Base-by-base conservation (phyloP, 2,888 invertebrate genomes). In the Parthenolecanium corni region DNA sequence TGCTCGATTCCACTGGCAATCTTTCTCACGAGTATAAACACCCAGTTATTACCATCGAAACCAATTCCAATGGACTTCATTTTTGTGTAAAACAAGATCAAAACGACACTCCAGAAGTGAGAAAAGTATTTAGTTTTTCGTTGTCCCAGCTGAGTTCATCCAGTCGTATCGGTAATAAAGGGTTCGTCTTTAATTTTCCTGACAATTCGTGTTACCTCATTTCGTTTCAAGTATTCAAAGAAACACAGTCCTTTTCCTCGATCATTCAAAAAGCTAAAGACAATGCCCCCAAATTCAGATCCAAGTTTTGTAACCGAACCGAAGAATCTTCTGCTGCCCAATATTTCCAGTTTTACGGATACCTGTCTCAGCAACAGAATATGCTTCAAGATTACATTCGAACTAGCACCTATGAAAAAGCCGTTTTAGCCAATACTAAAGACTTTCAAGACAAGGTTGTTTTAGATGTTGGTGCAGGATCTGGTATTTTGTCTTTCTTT, bases 301-400 rank as follows among this genome's bases (percentile, higher is more conserved):
- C 63, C 3, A 63, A 63, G 47, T 96, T 97, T 75, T 88, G 91
- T 62, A 89, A 93, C 70, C 82, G 97, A 72, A 98, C 97, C 23
- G 97, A 98, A 74, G 94, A 96, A 74, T 91, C 95, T 2, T 97
- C 97, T 62, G 97, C 97, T 66, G 88, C 89, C 76, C 97, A 98
- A 76, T 98, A 98, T 80, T 97, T 97, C 74, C 95, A 80, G 80
- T 98, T 98, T 76, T 98, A 98, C 76, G 96, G 97, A 67, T 97
- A 96, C 77, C 78, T 98, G 69, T 95, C 95, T 64, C 98, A 98
- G 74, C 98, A 98, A 76, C 98, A 98, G 76, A 98, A 98, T 73
- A 98, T 98, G 97, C 89, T 98, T 89, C 97, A 98, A 77, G 98
- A 98, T 75, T 98, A 93, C 75, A 91, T 97, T 67, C 81, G 98